phyloP scores from a whole-genome alignment of 2,113 vertebrate species.

The Eudyptes chrysolophus region DNA sequence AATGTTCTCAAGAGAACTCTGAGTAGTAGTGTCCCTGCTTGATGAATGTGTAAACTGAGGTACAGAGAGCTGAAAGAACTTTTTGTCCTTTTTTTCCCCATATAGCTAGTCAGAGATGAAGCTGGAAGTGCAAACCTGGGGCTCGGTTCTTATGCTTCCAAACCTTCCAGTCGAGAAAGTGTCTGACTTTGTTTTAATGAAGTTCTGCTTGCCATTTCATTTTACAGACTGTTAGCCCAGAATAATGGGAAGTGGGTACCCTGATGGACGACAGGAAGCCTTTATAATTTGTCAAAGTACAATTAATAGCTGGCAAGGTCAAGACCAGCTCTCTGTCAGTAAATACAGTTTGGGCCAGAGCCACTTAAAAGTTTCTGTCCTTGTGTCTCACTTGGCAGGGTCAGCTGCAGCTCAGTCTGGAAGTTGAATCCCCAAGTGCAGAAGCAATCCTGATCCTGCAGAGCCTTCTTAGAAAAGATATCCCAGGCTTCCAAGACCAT shows the following conservation, averaged over 20 bases:
- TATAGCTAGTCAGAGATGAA: neutral
- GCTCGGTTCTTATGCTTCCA: neutral
- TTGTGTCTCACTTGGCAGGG: neutral
- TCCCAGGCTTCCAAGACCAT: neutral
- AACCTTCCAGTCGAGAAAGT: neutral
- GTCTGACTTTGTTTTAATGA: slow-evolving; percentile 26
- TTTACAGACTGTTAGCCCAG: slow-evolving; percentile 40
- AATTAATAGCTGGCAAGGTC: slow-evolving; percentile 43
- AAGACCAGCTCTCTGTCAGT: neutral
- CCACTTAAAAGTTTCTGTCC: slow-evolving; percentile 31
- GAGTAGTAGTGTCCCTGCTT: neutral
- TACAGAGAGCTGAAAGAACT: neutral
- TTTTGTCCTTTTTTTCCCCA: neutral
- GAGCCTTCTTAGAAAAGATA: neutral
- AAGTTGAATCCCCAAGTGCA: neutral
- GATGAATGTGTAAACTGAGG: neutral
- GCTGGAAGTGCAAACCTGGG: neutral
- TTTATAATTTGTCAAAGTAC: slow-evolving; percentile 38
- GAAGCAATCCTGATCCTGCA: neutral
- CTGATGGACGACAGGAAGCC: neutral
- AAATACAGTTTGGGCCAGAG: neutral
- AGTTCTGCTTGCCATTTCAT: slow-evolving; percentile 3
- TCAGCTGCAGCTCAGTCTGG: neutral
- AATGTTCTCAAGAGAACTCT: neutral
- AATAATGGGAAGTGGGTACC: slow-evolving; percentile 26